Conservation (phyloP, 1,140 invertebrate genomes). For the Heliconius melpomene region DNA sequence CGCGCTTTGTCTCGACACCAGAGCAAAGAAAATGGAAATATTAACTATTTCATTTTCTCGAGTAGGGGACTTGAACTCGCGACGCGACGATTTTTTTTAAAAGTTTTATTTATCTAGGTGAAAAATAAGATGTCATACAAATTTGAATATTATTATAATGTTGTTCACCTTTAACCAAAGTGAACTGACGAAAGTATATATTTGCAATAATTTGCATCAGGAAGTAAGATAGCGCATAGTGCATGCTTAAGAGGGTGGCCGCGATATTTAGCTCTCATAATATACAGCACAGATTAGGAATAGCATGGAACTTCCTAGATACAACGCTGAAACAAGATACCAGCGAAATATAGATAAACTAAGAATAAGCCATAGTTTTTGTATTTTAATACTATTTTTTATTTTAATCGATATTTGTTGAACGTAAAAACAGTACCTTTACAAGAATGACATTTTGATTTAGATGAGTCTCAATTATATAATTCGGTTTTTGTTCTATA, state of each 20-base stretch:
- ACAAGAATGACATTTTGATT: too few relatives aligned
- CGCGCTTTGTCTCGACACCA: too few relatives aligned
- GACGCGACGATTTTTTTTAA: too few relatives aligned
- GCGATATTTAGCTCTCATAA: constrained; percentile 46
- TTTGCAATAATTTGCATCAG: constrained; percentile 72
- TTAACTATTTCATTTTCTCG: too few relatives aligned
- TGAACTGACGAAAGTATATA: constrained; percentile 51
- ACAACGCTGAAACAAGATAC: constrained; percentile 42
- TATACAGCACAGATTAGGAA: constrained; percentile 45
- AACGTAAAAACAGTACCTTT: too few relatives aligned
- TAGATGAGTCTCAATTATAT: too few relatives aligned
- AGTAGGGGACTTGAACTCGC: too few relatives aligned
- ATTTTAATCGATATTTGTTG: too few relatives aligned
- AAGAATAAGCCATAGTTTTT: neutral
- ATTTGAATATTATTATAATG: constrained; percentile 9
- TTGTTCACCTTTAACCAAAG: constrained; percentile 21
- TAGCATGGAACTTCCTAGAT: constrained; percentile 54
- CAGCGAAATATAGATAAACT: constrained; percentile 33
- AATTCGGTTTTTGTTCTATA: too few relatives aligned
- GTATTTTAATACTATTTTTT: neutral
- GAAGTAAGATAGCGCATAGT: constrained; percentile 62
- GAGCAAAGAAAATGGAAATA: too few relatives aligned
- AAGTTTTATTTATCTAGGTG: neutral
- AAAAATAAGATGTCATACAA: neutral
- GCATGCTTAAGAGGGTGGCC: constrained; percentile 56